phyloP scores from a whole-genome alignment of 2,797 vertebrate species.

The Clamator glandarius region DNA sequence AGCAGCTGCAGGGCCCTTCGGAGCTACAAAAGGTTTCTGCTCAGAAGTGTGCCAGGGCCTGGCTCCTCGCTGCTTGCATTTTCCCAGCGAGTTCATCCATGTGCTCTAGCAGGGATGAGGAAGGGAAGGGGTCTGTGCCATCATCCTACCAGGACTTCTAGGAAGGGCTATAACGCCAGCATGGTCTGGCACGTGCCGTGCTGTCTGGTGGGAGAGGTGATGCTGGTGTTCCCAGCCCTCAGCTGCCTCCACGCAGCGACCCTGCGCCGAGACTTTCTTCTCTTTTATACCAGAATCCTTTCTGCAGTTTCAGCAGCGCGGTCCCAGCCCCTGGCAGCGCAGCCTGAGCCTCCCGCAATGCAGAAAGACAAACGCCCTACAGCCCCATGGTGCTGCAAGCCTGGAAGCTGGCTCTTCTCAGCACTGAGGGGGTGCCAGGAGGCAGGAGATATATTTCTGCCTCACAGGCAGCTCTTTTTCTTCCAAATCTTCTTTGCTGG shows the following conservation, averaged over 20 bases:
- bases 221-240: not conserved
- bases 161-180: not conserved
- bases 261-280: not conserved
- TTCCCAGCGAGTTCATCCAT: not conserved
- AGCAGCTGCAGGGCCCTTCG: fast-evolving
- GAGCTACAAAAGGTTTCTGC: not conserved
- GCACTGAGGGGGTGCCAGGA: not conserved
- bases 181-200: fast-evolving
- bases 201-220: not conserved
- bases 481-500: not conserved
- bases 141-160: too few relatives aligned
- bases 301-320: not conserved
- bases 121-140: too few relatives aligned
- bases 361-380: not conserved
- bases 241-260: not conserved
- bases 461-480: not conserved
- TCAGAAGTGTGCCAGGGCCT: too few relatives aligned
- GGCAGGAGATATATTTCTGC: not conserved
- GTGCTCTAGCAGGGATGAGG: not conserved
- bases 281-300: not conserved
- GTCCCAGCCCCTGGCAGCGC: not conserved
- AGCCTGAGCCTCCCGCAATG: not conserved
- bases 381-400: not conserved
- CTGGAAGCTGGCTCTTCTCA: not conserved
- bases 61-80: not conserved